Evolutionary conservation across 2,797 vertebrate genomes (phyloP).

Genomic region (Anas flavirostris): DNA sequence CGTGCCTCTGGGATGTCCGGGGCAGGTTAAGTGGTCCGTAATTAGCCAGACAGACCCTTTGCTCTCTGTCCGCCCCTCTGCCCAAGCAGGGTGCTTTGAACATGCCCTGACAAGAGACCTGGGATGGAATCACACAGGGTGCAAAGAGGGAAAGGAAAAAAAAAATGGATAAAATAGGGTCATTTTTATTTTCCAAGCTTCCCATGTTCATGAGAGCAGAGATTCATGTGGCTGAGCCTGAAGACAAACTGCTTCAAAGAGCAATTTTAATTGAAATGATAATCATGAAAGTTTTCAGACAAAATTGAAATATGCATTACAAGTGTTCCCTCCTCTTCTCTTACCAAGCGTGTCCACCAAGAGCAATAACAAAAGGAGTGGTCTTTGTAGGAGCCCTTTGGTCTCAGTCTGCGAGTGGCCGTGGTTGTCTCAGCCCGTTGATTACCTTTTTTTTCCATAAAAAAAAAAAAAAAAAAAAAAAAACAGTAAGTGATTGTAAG

Average conservation of each 20-base stretch:
- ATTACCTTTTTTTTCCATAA: neutral
- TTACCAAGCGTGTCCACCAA: neutral
- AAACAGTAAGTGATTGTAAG: neutral
- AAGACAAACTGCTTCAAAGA: slow-evolving; percentile 72
- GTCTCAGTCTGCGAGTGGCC: neutral
- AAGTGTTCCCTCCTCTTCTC: neutral
- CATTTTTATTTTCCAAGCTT: slow-evolving; percentile 35
- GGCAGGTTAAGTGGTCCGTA: neutral
- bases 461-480: neutral
- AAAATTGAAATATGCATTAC: neutral
- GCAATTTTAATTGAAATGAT: slow-evolving; percentile 73
- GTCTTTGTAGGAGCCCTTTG: neutral
- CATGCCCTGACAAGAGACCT: accelerated
- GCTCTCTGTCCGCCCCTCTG: neutral
- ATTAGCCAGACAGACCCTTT: neutral
- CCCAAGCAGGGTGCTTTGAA: neutral
- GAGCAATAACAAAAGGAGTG: neutral
- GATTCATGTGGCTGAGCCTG: neutral
- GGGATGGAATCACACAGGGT: neutral
- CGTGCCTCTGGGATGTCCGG: neutral
- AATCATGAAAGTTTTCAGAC: slow-evolving; percentile 41
- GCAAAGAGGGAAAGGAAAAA: neutral
- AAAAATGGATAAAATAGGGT: neutral
- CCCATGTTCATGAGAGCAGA: slow-evolving; percentile 9
- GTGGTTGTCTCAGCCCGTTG: neutral